Conservation (phyloP, 1,140 invertebrate genomes). For the Scaptomyza pallida region DNA sequence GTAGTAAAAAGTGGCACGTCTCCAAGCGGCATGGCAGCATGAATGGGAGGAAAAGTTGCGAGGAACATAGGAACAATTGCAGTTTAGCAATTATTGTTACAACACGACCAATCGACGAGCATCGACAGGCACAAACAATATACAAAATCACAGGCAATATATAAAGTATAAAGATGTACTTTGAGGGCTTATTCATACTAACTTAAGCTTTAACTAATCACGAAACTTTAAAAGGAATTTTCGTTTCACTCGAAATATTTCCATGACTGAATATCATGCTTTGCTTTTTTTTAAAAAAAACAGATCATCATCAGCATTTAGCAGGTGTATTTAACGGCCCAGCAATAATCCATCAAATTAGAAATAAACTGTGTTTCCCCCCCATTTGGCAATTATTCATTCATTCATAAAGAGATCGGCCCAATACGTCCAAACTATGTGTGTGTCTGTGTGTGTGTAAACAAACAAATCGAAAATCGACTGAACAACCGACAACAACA, state of each 20-base stretch:
- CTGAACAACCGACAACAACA: constrained; percentile 67
- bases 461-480: constrained; percentile 65
- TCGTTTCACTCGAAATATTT: not conserved
- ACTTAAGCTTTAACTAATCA: too few relatives aligned
- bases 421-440: constrained; percentile 34
- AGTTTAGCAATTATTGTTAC: constrained; percentile 72
- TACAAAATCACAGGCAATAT: constrained; percentile 51
- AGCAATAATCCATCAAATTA: constrained; percentile 69
- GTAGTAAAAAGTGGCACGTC: constrained; percentile 9
- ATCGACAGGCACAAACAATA: constrained; percentile 15
- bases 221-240: too few relatives aligned
- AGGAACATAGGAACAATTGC: constrained; percentile 15
- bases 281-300: not conserved
- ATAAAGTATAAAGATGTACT: too few relatives aligned
- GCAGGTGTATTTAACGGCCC: constrained; percentile 12
- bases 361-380: too few relatives aligned
- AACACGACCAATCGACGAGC: constrained; percentile 46
- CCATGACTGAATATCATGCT: not conserved
- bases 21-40: not conserved
- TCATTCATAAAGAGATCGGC: constrained; percentile 77
- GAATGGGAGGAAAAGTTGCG: not conserved
- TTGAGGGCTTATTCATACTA: too few relatives aligned
- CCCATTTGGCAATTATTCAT: constrained; percentile 71
- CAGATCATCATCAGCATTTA: constrained; percentile 2
- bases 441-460: too few relatives aligned